Evolutionary conservation across 1,140 invertebrate species (phyloP), one percentile per base, ranked within the genome.

Genomic region (Drosophila kikkawai): DNA sequence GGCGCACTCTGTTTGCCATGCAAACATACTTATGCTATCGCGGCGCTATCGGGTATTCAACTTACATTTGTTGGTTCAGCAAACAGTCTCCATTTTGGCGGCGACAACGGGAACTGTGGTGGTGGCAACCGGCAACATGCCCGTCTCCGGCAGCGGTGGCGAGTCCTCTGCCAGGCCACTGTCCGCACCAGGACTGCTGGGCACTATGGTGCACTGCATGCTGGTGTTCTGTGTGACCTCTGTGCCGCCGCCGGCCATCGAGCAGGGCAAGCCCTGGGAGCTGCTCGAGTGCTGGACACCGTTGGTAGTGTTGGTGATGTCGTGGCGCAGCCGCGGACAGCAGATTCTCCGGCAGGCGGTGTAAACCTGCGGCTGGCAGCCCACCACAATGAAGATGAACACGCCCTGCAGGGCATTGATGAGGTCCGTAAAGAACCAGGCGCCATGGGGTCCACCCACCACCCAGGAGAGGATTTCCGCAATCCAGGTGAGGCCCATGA

Each of bases 351-450:
- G 96, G 13, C 96, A 92, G 19, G 96, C 95, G 22, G 95, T 94
- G 90, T 95, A 94, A 37, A 96, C 95, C 93, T 96, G 96, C n/a
- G 96, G 96, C 93, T 98, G 97, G 92, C 96, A 97, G 32, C 97
- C 96, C 53, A 97, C 97, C 44, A 98, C 97, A 73, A 97, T 95
- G 92, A 98, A 98, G 60, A 98, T 97, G 87, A 97, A 95, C n/a
- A 98, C 95, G 44, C 97, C 97, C 93, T 98, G 97, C 34, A 97
- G 94, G 53, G 96, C 95, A 93, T 97, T 98, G 87, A 98, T 94
- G 69, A 97, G 87, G 92, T 97, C 97, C 9, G 96, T 96, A 48
- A 96, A 93, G 91, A 96, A 96, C 96, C 96, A 97, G 63, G 96
- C 92, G 86, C 96, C 96, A 71, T 95, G 93, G 0, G 96, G 96